A percentile compares a stretch with the other conserved stretches of the same genome.
phyloP scores from a whole-genome alignment of 2,888 invertebrate species.

The Drosophila ustulata region DNA sequence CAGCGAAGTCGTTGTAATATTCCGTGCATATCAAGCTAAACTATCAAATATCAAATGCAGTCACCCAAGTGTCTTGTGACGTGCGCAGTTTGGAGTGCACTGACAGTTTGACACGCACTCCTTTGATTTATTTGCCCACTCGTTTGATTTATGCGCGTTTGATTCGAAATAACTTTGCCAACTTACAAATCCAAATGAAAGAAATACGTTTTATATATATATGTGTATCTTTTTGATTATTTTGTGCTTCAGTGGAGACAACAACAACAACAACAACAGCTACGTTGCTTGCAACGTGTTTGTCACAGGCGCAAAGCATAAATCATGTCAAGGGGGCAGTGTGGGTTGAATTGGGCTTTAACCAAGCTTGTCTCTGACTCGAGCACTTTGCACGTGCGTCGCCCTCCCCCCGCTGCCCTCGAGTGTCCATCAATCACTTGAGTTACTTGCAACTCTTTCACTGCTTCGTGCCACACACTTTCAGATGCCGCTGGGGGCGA shows the following conservation, averaged over 20 bases:
- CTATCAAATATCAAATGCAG: slow-evolving; percentile 3
- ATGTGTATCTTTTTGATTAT: slow-evolving; percentile 31
- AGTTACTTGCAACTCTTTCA: slow-evolving; percentile 52
- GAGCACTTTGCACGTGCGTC: slow-evolving; percentile 66
- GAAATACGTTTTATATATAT: slow-evolving; percentile 11
- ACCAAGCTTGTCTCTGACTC: not conserved
- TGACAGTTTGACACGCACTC: slow-evolving; percentile 37
- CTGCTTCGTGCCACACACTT: slow-evolving; percentile 56
- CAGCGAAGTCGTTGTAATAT: not conserved
- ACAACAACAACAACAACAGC: slow-evolving; percentile 17
- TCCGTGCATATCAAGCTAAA: not conserved
- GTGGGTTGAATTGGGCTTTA: slow-evolving; percentile 38
- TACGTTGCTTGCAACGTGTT: slow-evolving; percentile 47
- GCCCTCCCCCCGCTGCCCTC: not conserved
- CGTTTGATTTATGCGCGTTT: slow-evolving; percentile 62
- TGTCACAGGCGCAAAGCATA: slow-evolving; percentile 58
- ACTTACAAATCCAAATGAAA: slow-evolving; percentile 14
- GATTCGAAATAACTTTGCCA: slow-evolving; percentile 38
- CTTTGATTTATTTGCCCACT: slow-evolving; percentile 37
- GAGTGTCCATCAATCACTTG: slow-evolving; percentile 66
- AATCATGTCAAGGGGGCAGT: slow-evolving; percentile 50
- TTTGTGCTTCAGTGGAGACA: slow-evolving; percentile 29
- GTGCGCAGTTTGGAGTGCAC: slow-evolving; percentile 36
- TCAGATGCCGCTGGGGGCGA: slow-evolving; percentile 8
- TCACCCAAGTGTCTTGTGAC: not conserved